Base-by-base conservation (phyloP, 2,113 vertebrate genomes). In the Takifugu flavidus region DNA sequence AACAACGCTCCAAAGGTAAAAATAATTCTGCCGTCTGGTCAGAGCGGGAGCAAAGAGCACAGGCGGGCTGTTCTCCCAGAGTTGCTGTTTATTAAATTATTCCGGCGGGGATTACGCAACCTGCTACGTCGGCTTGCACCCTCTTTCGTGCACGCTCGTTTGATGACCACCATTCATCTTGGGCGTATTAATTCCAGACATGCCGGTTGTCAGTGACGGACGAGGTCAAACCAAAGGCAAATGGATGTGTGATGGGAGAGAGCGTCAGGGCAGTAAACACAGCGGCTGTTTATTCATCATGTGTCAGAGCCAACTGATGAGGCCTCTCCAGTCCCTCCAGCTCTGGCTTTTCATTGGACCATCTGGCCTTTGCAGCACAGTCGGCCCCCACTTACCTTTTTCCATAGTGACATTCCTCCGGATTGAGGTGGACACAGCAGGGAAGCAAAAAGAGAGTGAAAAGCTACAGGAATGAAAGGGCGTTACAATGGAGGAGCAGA, bases 251-350 rank as follows among this genome's bases (percentile, higher is more conserved):
- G 53, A 70, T 56, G 31, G 27, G 59, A 63, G 57, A 56, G 49
- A 27, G 28, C 5, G 45, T 47, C 13, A 49, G 31, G 55, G 60
- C 31, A 59, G 65, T 62, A 68, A 64, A 68, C 61, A 75, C 45
- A 81, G 62, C 71, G 66, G 72, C 34, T 81, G 68, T 84, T 83
- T 79, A 72, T 81, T 79, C 65, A 79, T 74, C 31, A 49, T 69
- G 68, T 73, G 60, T 71, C 71, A 76, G 70, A 74, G 70, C 49
- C 79, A 61, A 59, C 53, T 55, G 68, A 74, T 57, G 58, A 78
- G 53, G 67, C 75, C 65, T 80, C 66, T 72, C 65, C 70, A 72
- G 77, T 75, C 63, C 67, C 62, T 85, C 74, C 65, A 62, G 67
- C 72, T 72, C 58, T 77, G 60, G 62, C 60, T 73, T 80, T 74